Evolutionary conservation across 64 coral and sea anemone species (phyloP), one percentile per base, ranked within the genome.

Genomic region (Stichodactyla helianthus): DNA sequence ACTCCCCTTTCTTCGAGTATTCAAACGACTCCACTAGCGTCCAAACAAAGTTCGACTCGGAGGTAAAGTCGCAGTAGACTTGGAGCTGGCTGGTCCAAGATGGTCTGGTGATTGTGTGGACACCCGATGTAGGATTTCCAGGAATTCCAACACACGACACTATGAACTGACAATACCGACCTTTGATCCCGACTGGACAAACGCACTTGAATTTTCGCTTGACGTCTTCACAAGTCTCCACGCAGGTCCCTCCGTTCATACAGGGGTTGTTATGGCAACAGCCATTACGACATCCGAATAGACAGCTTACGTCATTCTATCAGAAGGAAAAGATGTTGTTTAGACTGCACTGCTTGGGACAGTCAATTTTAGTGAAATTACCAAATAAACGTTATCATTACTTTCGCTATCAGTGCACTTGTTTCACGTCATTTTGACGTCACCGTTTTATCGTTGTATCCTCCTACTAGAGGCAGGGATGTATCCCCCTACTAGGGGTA

Each of bases 1-100:
- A 59, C 23, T 10, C 10, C 16, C 0, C 5, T 50, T 79, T 79
- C 5, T 79, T 79, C 8, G 77, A 79, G 15, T 6, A 19, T 14
- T 31, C 26, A 44, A 93, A 93, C 1, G 92, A 90, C 55, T 93
- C 92, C 1, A 93, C 44, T 1, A 93, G 92, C 6, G 92, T 93
- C 92, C 92, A 93, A 27, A 86, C 78, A 10, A 77, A 77, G 54
- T 50, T 79, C 5, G 67, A 51, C 22, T 90, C 77, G 10, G 88
- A 83, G 5, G n/a, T 84, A 27, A 93, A 90, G 64, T 93, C 92
- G n/a, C 92, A 90, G 13, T 86, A 93, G 0, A 63, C 68, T 50
- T 79, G 16, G 7, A 79, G 22, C 62, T 65, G 62, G 62, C 62
- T 65, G 19, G 19, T 65, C 62, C 22, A 65, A n/a, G 58, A 15